Conservation (phyloP, 1,140 invertebrate genomes). For the Scylla paramamosain region DNA sequence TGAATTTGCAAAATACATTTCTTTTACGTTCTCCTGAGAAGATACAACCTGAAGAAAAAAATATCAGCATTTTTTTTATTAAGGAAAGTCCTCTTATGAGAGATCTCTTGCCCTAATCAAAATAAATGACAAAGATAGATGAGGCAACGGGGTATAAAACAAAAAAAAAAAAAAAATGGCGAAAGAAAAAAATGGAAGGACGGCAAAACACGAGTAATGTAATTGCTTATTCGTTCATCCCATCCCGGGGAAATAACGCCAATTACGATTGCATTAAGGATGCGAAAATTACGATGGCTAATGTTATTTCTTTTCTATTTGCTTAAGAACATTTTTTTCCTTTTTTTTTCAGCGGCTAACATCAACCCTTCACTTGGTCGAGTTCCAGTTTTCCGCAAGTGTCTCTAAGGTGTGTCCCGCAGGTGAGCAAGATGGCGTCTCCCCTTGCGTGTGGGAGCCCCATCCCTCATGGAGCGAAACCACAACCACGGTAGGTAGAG, state of each 20-base stretch:
- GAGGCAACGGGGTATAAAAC: not conserved
- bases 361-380: not conserved
- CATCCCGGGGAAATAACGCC: not conserved
- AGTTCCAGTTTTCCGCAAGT: not conserved
- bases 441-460: slow-evolving; percentile 31
- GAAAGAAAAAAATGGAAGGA: not conserved
- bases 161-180: no score
- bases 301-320: not conserved
- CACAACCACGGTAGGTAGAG: slow-evolving; percentile 43
- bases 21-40: no score
- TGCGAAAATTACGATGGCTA: not conserved
- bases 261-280: slow-evolving; percentile 24
- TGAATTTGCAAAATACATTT: no score
- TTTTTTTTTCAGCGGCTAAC: not conserved
- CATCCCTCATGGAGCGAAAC: slow-evolving; percentile 56
- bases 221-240: not conserved
- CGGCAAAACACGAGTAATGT: not conserved
- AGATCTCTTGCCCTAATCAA: no score
- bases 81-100: no score
- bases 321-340: not conserved
- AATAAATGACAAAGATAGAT: not conserved
- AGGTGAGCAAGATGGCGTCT: slow-evolving; percentile 67
- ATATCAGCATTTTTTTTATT: no score
- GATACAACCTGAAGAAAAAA: no score
- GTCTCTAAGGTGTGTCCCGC: not conserved